Evolutionary conservation across 1,140 invertebrate species (phyloP).

Genomic region (Meloidogyne exigua): DNA sequence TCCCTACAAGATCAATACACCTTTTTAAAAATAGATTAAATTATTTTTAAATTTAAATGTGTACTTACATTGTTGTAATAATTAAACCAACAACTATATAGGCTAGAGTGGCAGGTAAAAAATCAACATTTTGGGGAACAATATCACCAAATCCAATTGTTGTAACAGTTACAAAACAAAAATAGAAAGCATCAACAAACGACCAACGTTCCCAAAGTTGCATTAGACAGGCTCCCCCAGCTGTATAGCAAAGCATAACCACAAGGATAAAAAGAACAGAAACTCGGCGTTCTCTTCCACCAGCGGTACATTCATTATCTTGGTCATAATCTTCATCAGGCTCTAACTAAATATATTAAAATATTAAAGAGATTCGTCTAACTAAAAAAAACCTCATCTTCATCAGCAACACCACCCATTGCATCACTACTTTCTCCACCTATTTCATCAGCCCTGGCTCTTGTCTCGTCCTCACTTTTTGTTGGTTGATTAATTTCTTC

Average conservation of each 20-base stretch:
- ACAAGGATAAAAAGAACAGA: constrained; percentile 63
- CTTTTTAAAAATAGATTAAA: background rate
- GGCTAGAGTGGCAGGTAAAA: constrained; percentile 56
- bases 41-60: background rate
- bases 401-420: constrained; percentile 23
- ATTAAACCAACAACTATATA: constrained; percentile 63
- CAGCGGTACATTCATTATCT: constrained; percentile 39
- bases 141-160: constrained; percentile 64
- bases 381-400: constrained; percentile 14
- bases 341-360: constrained; percentile 14
- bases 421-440: constrained; percentile 19
- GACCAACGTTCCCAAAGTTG: constrained; percentile 63
- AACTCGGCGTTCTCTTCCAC: constrained; percentile 53
- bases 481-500: constrained; percentile 35
- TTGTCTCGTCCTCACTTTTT: constrained; percentile 54
- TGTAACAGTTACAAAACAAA: constrained; percentile 64
- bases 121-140: constrained; percentile 61
- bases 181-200: constrained; percentile 63
- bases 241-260: constrained; percentile 63
- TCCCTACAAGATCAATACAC: constrained; percentile 58
- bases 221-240: constrained; percentile 62
- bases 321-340: constrained; percentile 30
- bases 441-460: constrained; percentile 53
- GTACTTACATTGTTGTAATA: constrained; percentile 61
- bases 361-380: background rate